phyloP scores from a whole-genome alignment of 1,140 invertebrate species.

The Philopotamus ludificatus region DNA sequence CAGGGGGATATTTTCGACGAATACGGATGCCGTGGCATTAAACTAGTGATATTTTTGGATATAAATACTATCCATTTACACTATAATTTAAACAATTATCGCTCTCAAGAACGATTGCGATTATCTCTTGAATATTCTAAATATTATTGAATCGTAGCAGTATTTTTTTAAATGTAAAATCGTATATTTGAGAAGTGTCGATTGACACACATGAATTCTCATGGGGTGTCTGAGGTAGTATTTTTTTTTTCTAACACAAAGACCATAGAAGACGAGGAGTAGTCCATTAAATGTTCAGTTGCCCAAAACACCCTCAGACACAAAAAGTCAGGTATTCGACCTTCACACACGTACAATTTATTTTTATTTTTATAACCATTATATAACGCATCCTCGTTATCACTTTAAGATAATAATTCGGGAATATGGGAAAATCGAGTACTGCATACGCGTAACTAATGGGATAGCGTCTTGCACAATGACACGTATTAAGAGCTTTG shows the following conservation, averaged over 20 bases:
- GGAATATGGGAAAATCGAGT: too few species aligned
- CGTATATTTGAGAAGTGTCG: neutral
- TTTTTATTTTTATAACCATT: too few species aligned
- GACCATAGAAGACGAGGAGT: conserved; percentile 2
- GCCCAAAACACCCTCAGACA: conserved; percentile 13
- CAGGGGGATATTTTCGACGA: too few species aligned
- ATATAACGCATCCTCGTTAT: too few species aligned
- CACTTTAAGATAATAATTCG: too few species aligned
- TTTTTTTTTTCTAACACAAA: conserved; percentile 7
- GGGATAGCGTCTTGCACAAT: conserved; percentile 18
- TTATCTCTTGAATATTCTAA: neutral
- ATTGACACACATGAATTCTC: neutral
- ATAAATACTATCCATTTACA: too few species aligned
- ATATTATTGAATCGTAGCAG: neutral
- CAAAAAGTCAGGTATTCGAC: conserved; percentile 28
- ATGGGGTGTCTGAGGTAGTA: neutral
- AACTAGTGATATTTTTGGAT: too few species aligned
- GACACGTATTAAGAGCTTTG: conserved; percentile 20
- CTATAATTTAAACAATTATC: too few species aligned
- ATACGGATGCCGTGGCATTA: too few species aligned
- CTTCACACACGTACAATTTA: conserved; percentile 20
- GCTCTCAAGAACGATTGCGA: neutral
- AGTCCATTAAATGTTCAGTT: conserved; percentile 20
- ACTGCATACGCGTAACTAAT: conserved; percentile 23
- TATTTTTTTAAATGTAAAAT: too few species aligned